Evolutionary conservation across 2,113 vertebrate species (phyloP).

Genomic region (Psittacula cyanocephala): DNA sequence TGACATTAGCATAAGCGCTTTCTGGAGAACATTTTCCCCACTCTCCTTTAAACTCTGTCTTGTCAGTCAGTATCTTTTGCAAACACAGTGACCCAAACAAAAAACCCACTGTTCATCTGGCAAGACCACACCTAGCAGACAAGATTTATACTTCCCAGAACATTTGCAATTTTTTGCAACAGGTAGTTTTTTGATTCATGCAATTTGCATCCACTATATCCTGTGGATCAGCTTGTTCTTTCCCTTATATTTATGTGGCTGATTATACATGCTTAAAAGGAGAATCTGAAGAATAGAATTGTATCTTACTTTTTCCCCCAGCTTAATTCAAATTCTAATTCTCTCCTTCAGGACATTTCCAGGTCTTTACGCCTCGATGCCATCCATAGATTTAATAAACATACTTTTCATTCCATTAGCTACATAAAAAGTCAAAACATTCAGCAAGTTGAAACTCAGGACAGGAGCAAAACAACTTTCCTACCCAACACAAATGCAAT

Average conservation of each 20-base stretch:
- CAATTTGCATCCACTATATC: not conserved
- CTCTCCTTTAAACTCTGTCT: not conserved
- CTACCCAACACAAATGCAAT: not conserved
- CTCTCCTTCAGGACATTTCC: not conserved
- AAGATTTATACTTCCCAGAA: not conserved
- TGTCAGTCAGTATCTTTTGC: not conserved
- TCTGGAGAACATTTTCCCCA: not conserved
- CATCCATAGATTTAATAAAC: slow-evolving; percentile 1
- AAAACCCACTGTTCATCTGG: not conserved
- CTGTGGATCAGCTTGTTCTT: not conserved
- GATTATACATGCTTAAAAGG: not conserved
- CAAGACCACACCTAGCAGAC: not conserved
- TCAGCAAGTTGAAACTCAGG: not conserved
- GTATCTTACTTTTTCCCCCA: not conserved
- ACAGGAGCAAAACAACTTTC: not conserved
- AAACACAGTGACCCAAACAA: not conserved
- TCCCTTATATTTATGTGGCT: not conserved
- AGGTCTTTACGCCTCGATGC: not conserved
- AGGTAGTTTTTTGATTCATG: not conserved
- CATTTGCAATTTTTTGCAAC: not conserved
- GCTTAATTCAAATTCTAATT: not conserved
- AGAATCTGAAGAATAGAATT: not conserved
- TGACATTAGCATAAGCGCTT: not conserved
- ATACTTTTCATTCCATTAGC: not conserved
- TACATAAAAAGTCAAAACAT: not conserved